Conservation (phyloP, 2,113 vertebrate genomes). For the Aldabrachelys gigantea region DNA sequence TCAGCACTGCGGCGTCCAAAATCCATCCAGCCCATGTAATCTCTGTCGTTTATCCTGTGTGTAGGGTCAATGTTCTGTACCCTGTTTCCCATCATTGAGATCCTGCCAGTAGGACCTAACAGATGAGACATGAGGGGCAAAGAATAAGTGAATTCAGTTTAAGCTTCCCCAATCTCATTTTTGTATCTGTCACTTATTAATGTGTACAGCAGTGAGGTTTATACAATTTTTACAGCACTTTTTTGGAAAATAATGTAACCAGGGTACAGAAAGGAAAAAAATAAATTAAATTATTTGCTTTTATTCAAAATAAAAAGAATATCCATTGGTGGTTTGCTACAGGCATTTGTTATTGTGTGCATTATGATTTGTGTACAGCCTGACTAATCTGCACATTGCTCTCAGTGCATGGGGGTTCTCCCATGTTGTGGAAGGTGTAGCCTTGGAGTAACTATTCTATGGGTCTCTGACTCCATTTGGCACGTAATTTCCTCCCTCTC, state of each 20-base stretch:
- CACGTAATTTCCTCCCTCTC: neutral
- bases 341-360: neutral
- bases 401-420: too few relatives aligned
- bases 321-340: neutral
- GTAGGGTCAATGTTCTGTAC: conserved; percentile 80
- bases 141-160: neutral
- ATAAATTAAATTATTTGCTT: neutral
- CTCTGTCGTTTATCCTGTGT: conserved; percentile 94
- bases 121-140: neutral
- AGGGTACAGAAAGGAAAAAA: too few relatives aligned
- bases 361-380: neutral
- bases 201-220: neutral
- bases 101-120: conserved; percentile 86
- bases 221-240: rapidly evolving
- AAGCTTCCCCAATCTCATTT: neutral
- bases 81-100: conserved; percentile 84
- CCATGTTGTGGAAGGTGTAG: neutral
- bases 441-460: neutral
- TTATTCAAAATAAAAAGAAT: neutral
- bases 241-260: rapidly evolving
- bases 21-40: conserved; percentile 99
- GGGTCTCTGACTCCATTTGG: neutral
- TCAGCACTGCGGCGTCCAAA: conserved; percentile 96
- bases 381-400: too few relatives aligned
- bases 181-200: neutral